phyloP scores from a whole-genome alignment of 2,888 invertebrate genomes.

The Megastigmus dorsalis region DNA sequence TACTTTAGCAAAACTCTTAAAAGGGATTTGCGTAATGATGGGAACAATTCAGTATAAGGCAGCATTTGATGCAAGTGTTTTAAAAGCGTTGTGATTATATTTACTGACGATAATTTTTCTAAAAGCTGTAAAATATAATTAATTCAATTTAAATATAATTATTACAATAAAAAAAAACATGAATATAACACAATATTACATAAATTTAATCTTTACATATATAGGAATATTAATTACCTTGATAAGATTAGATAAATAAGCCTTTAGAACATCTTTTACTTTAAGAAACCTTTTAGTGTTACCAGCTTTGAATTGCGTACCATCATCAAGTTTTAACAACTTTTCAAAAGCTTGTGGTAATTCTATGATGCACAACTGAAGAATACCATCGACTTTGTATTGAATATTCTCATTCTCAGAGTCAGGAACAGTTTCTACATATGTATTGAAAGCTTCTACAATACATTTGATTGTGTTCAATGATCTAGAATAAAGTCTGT shows the following conservation, averaged over 20 bases:
- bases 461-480: slow-evolving; percentile 80
- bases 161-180: no score
- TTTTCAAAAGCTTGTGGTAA: slow-evolving; percentile 84
- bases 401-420: slow-evolving; percentile 73
- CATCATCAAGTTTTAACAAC: slow-evolving; percentile 80
- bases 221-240: slow-evolving; percentile 77
- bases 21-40: slow-evolving; percentile 84
- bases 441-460: slow-evolving; percentile 87
- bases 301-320: slow-evolving; percentile 81
- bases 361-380: slow-evolving; percentile 90
- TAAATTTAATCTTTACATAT: not conserved
- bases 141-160: no score
- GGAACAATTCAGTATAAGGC: slow-evolving; percentile 84
- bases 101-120: slow-evolving; percentile 86
- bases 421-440: slow-evolving; percentile 80
- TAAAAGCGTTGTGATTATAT: slow-evolving; percentile 86
- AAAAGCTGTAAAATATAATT: slow-evolving; percentile 76
- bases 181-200: not conserved
- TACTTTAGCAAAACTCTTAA: slow-evolving; percentile 85
- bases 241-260: slow-evolving; percentile 86
- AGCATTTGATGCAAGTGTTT: slow-evolving; percentile 94
- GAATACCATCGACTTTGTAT: slow-evolving; percentile 88
- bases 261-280: slow-evolving; percentile 83
- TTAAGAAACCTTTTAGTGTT: slow-evolving; percentile 89
- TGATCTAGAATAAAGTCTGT: slow-evolving; percentile 73